A percentile compares a stretch with the other conserved stretches of the same genome.
These are phyloP conservation scores for Mustela nigripes DNA, from an alignment of 2,113 vertebrate species.

Conservation along the genomic window DNA sequence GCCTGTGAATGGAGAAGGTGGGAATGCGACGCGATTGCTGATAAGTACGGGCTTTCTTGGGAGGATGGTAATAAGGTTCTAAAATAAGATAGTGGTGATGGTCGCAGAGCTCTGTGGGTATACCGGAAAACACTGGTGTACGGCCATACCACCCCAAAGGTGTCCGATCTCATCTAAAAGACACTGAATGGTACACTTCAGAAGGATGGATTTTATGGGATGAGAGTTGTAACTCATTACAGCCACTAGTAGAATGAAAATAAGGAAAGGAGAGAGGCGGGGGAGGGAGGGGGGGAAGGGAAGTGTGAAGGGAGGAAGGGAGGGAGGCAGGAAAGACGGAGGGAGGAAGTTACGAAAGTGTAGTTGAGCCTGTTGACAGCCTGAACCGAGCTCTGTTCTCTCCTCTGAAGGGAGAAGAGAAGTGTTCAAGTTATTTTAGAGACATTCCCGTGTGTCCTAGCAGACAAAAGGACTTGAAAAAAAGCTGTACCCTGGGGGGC, in stretches of 20 bases:
- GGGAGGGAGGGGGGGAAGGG: background rate
- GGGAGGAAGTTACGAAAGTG: background rate
- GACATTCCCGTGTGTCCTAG: too few species aligned
- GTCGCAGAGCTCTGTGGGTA: background rate
- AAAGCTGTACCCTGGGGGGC: background rate
- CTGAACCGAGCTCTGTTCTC: background rate
- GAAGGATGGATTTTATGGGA: background rate
- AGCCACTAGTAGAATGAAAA: background rate
- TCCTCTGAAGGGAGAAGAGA: background rate
- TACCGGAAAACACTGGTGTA: background rate
- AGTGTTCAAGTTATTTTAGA: background rate
- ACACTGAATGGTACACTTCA: background rate
- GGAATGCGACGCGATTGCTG: background rate
- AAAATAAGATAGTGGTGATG: background rate
- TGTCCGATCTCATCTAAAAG: background rate
- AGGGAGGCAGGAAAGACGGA: background rate
- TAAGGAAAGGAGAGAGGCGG: background rate
- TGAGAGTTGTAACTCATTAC: background rate
- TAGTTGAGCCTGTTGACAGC: background rate
- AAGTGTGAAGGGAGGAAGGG: fast-evolving
- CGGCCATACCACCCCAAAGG: background rate
- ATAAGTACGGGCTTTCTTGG: background rate
- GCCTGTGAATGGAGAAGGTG: background rate
- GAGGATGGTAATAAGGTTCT: background rate
- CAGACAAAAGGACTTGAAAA: background rate